A percentile compares a stretch with the other conserved stretches of the same genome.
These are phyloP conservation scores for Meloidogyne hapla DNA, from an alignment of 1,140 invertebrate species.

Conservation along the genomic window DNA sequence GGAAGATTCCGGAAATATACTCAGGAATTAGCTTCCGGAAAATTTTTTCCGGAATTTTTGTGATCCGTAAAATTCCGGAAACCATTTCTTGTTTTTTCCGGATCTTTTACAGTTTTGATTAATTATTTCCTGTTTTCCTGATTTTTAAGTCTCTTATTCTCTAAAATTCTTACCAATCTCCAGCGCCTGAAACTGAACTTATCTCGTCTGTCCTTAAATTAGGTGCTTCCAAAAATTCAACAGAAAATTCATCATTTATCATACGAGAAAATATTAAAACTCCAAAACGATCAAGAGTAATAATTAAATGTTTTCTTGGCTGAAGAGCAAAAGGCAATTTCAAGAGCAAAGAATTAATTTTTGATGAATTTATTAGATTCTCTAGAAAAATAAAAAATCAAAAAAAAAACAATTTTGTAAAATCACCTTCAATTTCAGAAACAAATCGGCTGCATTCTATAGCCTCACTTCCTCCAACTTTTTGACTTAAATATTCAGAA, in stretches of 20 bases:
- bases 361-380: not conserved
- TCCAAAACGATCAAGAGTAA: slow-evolving; percentile 30
- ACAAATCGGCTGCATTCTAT: not conserved
- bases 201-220: slow-evolving; percentile 33
- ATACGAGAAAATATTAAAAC: slow-evolving; percentile 22
- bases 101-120: too few relatives aligned
- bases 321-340: not conserved
- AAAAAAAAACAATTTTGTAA: too few relatives aligned
- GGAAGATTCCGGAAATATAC: too few relatives aligned
- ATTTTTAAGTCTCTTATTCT: too few relatives aligned
- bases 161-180: slow-evolving; percentile 43
- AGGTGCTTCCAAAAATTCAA: slow-evolving; percentile 15
- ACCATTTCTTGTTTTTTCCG: too few relatives aligned
- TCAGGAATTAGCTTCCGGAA: too few relatives aligned
- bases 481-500: not conserved
- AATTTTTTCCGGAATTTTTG: too few relatives aligned
- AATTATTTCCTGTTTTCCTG: too few relatives aligned
- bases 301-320: slow-evolving; percentile 13
- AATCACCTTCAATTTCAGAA: not conserved
- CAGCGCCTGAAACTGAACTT: slow-evolving; percentile 52
- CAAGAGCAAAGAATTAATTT: not conserved
- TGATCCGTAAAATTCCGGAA: too few relatives aligned
- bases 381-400: not conserved
- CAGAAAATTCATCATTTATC: not conserved
- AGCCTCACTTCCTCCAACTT: too few relatives aligned